These are phyloP conservation scores for Trichonephila clavata DNA, from an alignment of 1,140 invertebrate genomes.

Conservation along the genomic window DNA sequence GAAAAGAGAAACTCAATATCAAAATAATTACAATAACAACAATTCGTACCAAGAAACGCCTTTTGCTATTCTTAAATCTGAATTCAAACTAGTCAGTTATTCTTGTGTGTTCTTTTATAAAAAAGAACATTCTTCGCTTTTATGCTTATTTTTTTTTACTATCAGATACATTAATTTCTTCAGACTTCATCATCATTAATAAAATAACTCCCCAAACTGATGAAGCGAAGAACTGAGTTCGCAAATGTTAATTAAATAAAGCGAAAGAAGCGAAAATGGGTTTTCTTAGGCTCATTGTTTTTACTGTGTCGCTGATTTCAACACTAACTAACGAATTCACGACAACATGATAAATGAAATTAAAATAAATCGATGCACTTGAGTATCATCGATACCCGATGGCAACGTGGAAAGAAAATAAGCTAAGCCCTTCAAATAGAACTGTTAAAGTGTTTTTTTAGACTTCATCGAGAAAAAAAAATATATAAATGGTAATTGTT, in stretches of 20 bases:
- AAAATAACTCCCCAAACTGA: constrained; percentile 31
- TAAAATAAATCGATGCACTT: constrained; percentile 56
- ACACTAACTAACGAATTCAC: constrained; percentile 48
- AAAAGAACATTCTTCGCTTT: background rate
- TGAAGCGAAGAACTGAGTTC: constrained; percentile 7
- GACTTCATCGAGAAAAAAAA: background rate
- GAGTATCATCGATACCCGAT: constrained; percentile 37
- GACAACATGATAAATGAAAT: constrained; percentile 60
- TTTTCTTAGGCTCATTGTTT: constrained; percentile 48
- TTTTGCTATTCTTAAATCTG: constrained; percentile 1
- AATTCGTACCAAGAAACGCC: background rate
- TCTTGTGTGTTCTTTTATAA: constrained; percentile 17
- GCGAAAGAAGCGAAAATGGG: constrained; percentile 40
- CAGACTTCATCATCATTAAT: constrained; percentile 59
- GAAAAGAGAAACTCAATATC: constrained; percentile 26
- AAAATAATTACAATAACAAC: background rate
- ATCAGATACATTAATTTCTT: constrained; percentile 43
- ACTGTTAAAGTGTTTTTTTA: background rate
- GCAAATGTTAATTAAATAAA: constrained; percentile 52
- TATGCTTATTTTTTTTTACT: background rate
- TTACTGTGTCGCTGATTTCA: constrained; percentile 27
- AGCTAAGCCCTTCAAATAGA: background rate
- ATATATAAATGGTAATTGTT: constrained; percentile 27
- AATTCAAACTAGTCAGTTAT: constrained; percentile 24
- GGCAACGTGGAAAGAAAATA: background rate